Base-by-base conservation (phyloP, 2,888 invertebrate genomes). In the Tyria jacobaeae region DNA sequence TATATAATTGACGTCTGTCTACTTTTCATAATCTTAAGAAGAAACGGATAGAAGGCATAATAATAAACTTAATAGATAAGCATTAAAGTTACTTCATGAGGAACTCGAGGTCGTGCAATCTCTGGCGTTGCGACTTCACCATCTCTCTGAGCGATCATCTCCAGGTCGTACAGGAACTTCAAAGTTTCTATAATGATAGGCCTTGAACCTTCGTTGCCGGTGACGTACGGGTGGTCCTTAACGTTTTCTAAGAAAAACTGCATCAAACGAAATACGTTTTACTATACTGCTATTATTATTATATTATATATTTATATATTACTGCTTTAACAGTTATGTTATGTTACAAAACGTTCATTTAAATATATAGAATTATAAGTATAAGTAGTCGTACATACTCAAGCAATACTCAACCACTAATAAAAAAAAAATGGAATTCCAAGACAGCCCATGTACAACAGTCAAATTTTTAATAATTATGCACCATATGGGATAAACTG, bases 171-270 rank as follows among this genome's bases (percentile, higher is more conserved):
- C 52, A 99, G 94, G 87, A 98, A 98, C 84, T 97, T 97, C 44
- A 99, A 91, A 0, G 98, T 98, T 87, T 98, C 98, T 39, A 98
- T 97, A 68, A 99, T 97, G 70, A 98, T 96, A 0, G 98, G 98
- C 17, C 97, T 95, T 73, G 98, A 98, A 12, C 96, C 96, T 70
- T 97, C 97, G 82, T 97, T 97, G 56, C 96, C 96, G 14, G 96
- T 95, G 0, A 99, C 97, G 86, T 97, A 98, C 0, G 96, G 96
- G 86, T 99, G 98, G 70, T 97, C 97, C 86, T 97, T 98, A 0
- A 98, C 97, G 82, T 97, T 96, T 86, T 98, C 98, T 85, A 98
- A 95, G 87, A 99, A 99, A 87, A 97, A 98, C 94, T 98, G 95
- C n/a, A 82, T 75, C 57, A 68, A 60, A 70, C 31, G 59, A 53